Evolutionary conservation across 2,797 vertebrate genomes (phyloP).

Genomic region (Ctenopoma kingsleyae): DNA sequence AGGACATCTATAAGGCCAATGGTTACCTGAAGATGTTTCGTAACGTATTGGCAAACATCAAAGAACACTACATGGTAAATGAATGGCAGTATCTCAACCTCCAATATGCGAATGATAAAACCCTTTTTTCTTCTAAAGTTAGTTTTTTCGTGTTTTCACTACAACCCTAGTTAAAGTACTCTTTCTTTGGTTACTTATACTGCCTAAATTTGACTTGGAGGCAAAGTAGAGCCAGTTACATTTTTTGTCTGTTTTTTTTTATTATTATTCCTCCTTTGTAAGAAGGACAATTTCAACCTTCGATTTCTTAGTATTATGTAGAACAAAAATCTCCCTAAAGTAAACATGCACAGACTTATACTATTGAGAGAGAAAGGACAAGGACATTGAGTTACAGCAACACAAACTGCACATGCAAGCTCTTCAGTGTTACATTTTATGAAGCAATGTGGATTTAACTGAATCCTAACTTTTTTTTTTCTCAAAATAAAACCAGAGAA

Average conservation of each 20-base stretch:
- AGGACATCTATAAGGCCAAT: slow-evolving; percentile 96
- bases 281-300: slow-evolving; percentile 65
- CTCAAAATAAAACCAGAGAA: slow-evolving; percentile 55
- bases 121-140: slow-evolving; percentile 73
- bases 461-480: slow-evolving; percentile 32
- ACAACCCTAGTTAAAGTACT: slow-evolving; percentile 72
- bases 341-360: slow-evolving; percentile 82
- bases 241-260: slow-evolving; percentile 6
- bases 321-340: slow-evolving; percentile 75
- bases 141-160: slow-evolving; percentile 70
- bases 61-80: slow-evolving; percentile 86
- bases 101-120: slow-evolving; percentile 74
- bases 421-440: slow-evolving; percentile 62
- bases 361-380: slow-evolving; percentile 61
- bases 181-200: slow-evolving; percentile 87
- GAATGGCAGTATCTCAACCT: slow-evolving; percentile 87
- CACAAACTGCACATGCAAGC: slow-evolving; percentile 87
- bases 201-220: slow-evolving; percentile 84
- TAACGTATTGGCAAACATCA: slow-evolving; percentile 88
- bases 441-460: slow-evolving; percentile 53
- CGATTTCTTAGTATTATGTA: slow-evolving; percentile 63
- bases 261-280: slow-evolving; percentile 45
- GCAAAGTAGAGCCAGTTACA: slow-evolving; percentile 71
- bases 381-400: slow-evolving; percentile 81
- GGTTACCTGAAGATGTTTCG: slow-evolving; percentile 95